Evolutionary conservation across 2,797 vertebrate genomes (phyloP), one percentile per base, ranked within the genome.

Genomic region (Trachops cirrhosus): DNA sequence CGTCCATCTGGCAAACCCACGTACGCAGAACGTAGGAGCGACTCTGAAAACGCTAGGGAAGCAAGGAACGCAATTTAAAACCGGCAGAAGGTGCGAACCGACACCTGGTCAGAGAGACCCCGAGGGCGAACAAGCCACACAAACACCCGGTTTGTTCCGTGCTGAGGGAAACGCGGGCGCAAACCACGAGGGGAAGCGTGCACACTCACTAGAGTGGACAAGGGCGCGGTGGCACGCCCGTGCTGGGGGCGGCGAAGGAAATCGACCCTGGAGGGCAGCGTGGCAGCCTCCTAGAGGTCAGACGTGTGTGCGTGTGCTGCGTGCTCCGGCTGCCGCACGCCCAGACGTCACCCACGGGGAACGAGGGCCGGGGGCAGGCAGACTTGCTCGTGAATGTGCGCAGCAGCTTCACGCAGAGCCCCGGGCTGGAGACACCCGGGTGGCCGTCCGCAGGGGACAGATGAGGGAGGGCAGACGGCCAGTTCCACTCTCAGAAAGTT

Each of bases 221-320:
- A 34, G 32, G 2, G 18, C 18, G 5, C 64, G 62, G 18, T 0
- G 32, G 64, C 64, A 9, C 64, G 1, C 64, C 64, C 16, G 15
- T 21, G 7, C 3, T 52, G 0, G 2, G 1, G 37, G 52, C 37
- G 26, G 14, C 12, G 34, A 50, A 0, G 41, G 24, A 26, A 73
- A 86, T 73, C 4, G 21, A 3, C 70, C 48, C 57, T 7, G 70
- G 18, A 7, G 68, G 62, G 46, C 5, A 52, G 48, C 19, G 14
- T 26, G 44, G 50, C 3, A 26, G 48, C 19, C 50, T 62, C 57
- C 37, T 15, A 75, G 39, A 75, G 52, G 46, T 32, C 67, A 24
- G 48, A 52, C 32, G 37, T 1, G 44, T 1, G 5, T 1, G 44
- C 2, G 5, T 4, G n/a, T 4, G 41, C 7, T 46, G 44, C 0